Evolutionary conservation across 1,140 invertebrate genomes (phyloP), one percentile per base, ranked within the genome.

Genomic region (Pseudomyrmex flavicornis): DNA sequence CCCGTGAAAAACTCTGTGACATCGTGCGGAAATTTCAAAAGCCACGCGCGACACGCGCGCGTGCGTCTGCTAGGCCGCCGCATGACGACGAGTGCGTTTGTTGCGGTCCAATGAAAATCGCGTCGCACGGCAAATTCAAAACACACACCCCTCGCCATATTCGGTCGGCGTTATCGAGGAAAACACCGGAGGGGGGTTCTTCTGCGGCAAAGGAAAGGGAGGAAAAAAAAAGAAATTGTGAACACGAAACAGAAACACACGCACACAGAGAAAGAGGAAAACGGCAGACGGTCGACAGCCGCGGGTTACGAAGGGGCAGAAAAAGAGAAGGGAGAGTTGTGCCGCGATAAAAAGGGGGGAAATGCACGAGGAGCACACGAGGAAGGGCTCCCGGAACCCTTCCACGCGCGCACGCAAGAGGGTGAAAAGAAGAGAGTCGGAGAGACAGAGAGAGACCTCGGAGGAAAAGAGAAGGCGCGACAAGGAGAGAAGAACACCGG

Each of bases 71-170:
- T 35, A 26, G 26, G 3, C 58, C 48, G 59, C 48, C 59, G 4
- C 79, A 75, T 56, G 54, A 44, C 22, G 50, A 44, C 70, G 22
- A 59, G 69, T 26, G 26, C 62, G 79, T 82, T 75, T 58, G 77
- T 59, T 72, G 85, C 79, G 84, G 70, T 76, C 59, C 70, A 72
- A 87, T 83, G 85, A 86, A 70, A 86, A 87, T 87, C 85, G 59
- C 72, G 77, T 54, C 50, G 65, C 63, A 69, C 48, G 79, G n/a
- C 20, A 56, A 76, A 87, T 82, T 70, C 84, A 85, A 63, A 72
- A 63, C 72, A 54, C 50, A 54, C 44, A 50, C 15, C 62, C 75
- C 58, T 26, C 46, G 79, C 46, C 48, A n/a, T 13, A 17, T 35
- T 62, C 13, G 17, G 46, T 20, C 69, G 69, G 0, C 70, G 79